Conservation (phyloP, 2,113 vertebrate species). For the Oncorhynchus clarkii region DNA sequence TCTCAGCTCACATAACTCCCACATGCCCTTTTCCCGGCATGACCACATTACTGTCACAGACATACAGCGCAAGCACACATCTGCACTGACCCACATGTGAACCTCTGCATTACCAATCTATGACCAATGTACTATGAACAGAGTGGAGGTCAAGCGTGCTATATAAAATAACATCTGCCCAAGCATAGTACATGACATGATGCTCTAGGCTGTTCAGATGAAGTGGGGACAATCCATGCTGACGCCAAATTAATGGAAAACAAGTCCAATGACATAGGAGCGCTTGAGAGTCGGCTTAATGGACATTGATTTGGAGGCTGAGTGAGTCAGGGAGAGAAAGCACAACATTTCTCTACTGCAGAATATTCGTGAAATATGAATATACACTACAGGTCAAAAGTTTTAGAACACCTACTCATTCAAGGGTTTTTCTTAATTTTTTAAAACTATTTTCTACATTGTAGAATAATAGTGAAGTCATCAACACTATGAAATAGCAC, state of each 20-base stretch:
- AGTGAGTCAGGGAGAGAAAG: conserved; percentile 41
- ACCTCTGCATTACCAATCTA: not conserved
- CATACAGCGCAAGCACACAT: not conserved
- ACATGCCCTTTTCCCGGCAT: not conserved
- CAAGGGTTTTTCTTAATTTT: no score
- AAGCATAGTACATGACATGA: no score
- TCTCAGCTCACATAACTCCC: no score
- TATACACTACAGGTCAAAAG: no score
- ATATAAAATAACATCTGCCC: no score
- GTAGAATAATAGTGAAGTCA: no score
- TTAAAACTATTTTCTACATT: no score
- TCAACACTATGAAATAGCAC: no score
- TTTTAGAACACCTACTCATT: no score
- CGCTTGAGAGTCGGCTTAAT: conserved; percentile 39
- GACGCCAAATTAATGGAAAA: conserved; percentile 45
- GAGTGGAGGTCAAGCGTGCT: no score
- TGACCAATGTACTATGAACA: no score
- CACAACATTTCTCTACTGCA: conserved; percentile 11
- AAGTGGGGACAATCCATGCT: conserved; percentile 24
- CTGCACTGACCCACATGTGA: conserved; percentile 1
- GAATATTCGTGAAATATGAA: conserved; percentile 54
- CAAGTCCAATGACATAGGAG: conserved; percentile 47
- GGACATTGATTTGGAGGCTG: conserved; percentile 66
- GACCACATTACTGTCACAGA: not conserved
- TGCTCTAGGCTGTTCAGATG: not conserved